Conservation (phyloP, 2,888 invertebrate genomes). For the Drosophila falleni region DNA sequence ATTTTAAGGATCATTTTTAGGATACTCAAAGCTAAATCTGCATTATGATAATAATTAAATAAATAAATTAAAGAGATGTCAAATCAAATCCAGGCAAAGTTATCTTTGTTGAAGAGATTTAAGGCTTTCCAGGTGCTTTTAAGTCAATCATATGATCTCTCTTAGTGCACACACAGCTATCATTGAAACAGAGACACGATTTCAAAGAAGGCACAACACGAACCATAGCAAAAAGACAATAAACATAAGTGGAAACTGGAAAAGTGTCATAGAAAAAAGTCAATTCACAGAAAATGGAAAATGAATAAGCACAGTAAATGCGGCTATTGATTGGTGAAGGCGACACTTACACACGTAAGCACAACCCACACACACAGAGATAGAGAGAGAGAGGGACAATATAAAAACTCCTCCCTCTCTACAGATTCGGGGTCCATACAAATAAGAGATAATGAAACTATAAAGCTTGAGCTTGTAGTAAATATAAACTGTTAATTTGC, state of each 20-base stretch:
- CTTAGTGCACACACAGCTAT: conserved; percentile 14
- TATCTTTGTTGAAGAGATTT: neutral
- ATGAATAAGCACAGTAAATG: conserved; percentile 38
- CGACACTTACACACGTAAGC: conserved; percentile 64
- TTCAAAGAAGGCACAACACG: conserved; percentile 15
- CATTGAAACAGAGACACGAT: conserved; percentile 27
- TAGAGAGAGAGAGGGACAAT: neutral
- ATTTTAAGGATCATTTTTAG: neutral
- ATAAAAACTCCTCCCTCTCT: neutral
- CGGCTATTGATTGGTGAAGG: conserved; percentile 48
- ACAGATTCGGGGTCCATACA: conserved; percentile 23
- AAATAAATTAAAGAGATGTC: neutral
- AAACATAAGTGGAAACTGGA: conserved; percentile 51
- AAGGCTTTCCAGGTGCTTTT: conserved; percentile 7
- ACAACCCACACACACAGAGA: conserved; percentile 38
- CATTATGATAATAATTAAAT: neutral
- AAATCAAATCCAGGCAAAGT: neutral
- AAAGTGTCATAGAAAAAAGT: conserved; percentile 50
- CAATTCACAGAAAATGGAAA: conserved; percentile 49
- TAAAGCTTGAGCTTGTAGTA: conserved; percentile 29
- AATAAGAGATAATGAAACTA: conserved; percentile 44
- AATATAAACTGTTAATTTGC: conserved; percentile 53
- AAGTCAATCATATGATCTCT: neutral
- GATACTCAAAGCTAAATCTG: neutral
- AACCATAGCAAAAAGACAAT: conserved; percentile 10